phyloP scores from a whole-genome alignment of 1,140 invertebrate genomes.

The Meloidogyne exigua region DNA sequence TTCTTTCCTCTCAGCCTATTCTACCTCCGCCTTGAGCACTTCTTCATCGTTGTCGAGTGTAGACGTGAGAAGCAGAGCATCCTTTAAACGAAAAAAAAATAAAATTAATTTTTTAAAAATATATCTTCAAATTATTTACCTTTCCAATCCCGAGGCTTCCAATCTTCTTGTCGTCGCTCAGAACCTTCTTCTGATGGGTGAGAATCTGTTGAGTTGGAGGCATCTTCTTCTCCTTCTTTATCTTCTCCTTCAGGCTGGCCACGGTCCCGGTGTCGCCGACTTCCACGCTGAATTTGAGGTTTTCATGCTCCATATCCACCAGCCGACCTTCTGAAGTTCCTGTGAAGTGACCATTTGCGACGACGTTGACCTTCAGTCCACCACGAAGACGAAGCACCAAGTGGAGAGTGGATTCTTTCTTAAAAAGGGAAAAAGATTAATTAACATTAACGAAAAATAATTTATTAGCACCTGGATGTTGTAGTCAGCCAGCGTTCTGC shows the following conservation, averaged over 20 bases:
- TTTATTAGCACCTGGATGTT: conserved; percentile 71
- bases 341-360: not conserved
- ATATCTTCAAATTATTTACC: not conserved
- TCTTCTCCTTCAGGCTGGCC: not conserved
- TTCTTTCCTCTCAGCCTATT: too few species aligned
- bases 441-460: not conserved
- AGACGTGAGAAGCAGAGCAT: not conserved
- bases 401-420: conserved; percentile 69
- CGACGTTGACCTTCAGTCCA: conserved; percentile 65
- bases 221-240: not conserved
- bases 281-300: not conserved
- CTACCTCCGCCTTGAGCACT: not conserved
- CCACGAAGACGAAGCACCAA: conserved; percentile 75
- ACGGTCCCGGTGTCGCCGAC: not conserved
- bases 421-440: not conserved
- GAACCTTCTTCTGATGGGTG: not conserved
- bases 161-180: not conserved
- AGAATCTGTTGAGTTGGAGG: not conserved
- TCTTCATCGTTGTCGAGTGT: not conserved
- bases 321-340: not conserved
- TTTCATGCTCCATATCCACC: not conserved
- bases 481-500: conserved; percentile 68
- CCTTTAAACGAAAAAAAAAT: not conserved
- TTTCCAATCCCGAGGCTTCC: not conserved
- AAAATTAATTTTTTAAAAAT: not conserved